Evolutionary conservation across 2,797 vertebrate species (phyloP).

Genomic region (Macropus fuliginosus): DNA sequence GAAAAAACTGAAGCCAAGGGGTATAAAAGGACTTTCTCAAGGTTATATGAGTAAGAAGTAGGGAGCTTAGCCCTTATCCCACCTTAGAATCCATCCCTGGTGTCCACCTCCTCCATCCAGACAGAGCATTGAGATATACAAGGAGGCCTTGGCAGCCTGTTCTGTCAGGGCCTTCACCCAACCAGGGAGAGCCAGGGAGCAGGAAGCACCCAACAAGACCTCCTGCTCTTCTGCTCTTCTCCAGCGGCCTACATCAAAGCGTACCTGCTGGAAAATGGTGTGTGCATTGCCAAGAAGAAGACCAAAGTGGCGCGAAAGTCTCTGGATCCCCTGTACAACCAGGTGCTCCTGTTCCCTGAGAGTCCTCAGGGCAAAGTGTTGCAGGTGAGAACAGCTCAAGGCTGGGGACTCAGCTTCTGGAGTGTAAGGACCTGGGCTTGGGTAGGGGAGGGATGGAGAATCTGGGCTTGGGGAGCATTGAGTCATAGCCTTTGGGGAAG

Average conservation of each 20-base stretch:
- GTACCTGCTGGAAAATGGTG: constrained; percentile 96
- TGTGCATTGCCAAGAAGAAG: constrained; percentile 98
- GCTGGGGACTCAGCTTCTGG: background rate
- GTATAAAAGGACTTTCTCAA: no score
- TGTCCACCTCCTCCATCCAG: background rate
- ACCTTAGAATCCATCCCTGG: background rate
- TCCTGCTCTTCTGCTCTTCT: constrained; percentile 75
- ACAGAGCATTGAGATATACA: background rate
- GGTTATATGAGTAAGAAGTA: no score
- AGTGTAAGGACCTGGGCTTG: background rate
- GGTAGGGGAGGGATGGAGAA: background rate
- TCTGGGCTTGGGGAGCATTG: background rate
- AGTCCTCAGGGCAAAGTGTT: constrained; percentile 97
- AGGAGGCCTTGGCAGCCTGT: background rate
- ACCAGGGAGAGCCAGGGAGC: background rate
- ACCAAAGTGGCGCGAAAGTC: constrained; percentile 98
- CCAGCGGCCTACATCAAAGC: constrained; percentile 98
- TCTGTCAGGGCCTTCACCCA: background rate
- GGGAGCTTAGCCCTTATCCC: no score
- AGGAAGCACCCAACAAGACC: background rate
- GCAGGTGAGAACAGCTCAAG: constrained; percentile 88
- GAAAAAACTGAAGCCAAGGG: no score
- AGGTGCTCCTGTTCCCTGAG: constrained; percentile 96
- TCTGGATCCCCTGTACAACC: constrained; percentile 97
- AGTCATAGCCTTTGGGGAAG: background rate